Evolutionary conservation across 2,113 vertebrate species (phyloP), one percentile per base, ranked within the genome.

Genomic region (Glaucomys volans): DNA sequence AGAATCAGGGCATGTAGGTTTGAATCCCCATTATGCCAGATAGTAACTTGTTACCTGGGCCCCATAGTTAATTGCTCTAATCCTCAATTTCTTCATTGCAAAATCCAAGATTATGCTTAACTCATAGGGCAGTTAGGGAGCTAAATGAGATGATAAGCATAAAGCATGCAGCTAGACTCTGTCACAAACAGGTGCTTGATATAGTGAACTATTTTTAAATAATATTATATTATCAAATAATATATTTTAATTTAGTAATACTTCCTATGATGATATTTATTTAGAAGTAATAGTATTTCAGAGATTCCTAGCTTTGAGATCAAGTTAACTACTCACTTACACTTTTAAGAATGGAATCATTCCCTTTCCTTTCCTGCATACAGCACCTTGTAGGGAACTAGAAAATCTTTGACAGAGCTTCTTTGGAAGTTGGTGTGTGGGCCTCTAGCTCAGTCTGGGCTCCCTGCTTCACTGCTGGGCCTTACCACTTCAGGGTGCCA

Each of bases 31-130:
- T 44, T 54, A 32, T 92, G 69, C n/a, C 80, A 69, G 35, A 47
- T 37, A 64, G 52, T 54, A 50, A 40, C 59, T 67, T 83, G 13
- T 83, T 52, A 72, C 44, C 75, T 47, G 10, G 40, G 47, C 47
- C 54, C 32, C 22, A 87, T 81, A 80, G 47, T 40, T 81, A 76
- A 50, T 47, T 37, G 24, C 59, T 75, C 52, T 52, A 80, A 95
- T 40, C 35, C 57, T 59, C 75, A 22, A 1, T 47, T 57, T 93
- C 71, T 80, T 64, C 85, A 64, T 95, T 54, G 66, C 62, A 26
- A 96, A 95, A 71, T 83, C 52, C 5, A 52, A 89, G 66, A 71
- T 96, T 67, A 13, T 62, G 57, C 62, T 90, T 75, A 66, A 75
- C 44, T 71, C 32, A 24, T 50, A 52, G 57, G 22, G 74, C 91